phyloP scores from a whole-genome alignment of 2,113 vertebrate genomes.

The Entosphenus tridentatus region DNA sequence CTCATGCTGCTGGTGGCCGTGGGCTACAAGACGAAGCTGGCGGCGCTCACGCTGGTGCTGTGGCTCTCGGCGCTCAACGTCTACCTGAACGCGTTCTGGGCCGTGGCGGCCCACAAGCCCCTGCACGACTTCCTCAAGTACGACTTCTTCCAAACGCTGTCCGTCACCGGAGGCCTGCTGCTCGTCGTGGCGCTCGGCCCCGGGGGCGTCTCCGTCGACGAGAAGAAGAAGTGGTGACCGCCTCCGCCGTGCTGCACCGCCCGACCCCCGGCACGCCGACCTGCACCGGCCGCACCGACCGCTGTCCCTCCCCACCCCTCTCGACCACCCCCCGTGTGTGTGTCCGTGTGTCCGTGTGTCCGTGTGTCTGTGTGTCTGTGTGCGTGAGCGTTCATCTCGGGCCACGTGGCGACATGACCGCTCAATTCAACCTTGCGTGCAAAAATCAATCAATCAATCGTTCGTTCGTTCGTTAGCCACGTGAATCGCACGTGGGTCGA shows the following conservation, averaged over 20 bases:
- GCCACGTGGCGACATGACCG: too few relatives aligned
- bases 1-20: conserved; percentile 81
- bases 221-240: conserved; percentile 85
- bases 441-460: too few relatives aligned
- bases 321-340: not conserved
- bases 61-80: conserved; percentile 89
- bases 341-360: not conserved
- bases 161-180: conserved; percentile 78
- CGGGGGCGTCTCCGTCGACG: conserved; percentile 90
- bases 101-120: conserved; percentile 69
- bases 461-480: too few relatives aligned
- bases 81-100: conserved; percentile 98
- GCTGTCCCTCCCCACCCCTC: not conserved
- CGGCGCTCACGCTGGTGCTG: conserved; percentile 70
- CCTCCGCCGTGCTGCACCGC: too few relatives aligned
- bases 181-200: conserved; percentile 89
- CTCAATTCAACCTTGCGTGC: too few relatives aligned
- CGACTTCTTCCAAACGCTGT: conserved; percentile 98
- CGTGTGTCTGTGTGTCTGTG: not conserved
- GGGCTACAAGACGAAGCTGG: conserved; percentile 91
- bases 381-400: too few relatives aligned
- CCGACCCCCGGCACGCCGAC: too few relatives aligned
- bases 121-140: conserved; percentile 99
- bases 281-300: too few relatives aligned
- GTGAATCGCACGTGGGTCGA: too few relatives aligned